Percentiles rank a stretch among this genome's conserved stretches.
phyloP scores from a whole-genome alignment of 2,113 vertebrate genomes.

The Psittacula cyanocephala region DNA sequence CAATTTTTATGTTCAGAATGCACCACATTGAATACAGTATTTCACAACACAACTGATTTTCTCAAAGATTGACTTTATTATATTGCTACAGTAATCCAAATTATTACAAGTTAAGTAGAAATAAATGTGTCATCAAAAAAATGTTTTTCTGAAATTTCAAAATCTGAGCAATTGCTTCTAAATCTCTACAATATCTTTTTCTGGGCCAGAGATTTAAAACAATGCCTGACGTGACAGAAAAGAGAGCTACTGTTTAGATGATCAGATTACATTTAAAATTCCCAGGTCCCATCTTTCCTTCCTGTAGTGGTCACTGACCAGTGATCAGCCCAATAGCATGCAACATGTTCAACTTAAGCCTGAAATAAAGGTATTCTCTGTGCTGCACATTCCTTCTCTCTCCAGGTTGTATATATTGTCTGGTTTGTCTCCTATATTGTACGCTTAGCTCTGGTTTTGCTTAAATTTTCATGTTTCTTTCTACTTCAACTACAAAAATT shows the following conservation, averaged over 20 bases:
- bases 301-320: not conserved
- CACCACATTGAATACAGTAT: not conserved
- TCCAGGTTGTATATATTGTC: not conserved
- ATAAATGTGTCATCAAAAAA: not conserved
- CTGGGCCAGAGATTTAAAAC: not conserved
- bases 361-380: not conserved
- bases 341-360: not conserved
- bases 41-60: slow-evolving; percentile 26
- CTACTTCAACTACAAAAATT: not conserved
- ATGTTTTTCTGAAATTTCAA: not conserved
- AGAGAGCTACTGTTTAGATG: not conserved
- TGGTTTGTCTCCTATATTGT: not conserved
- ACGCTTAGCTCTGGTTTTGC: not conserved
- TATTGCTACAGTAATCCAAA: slow-evolving; percentile 12
- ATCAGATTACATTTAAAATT: not conserved
- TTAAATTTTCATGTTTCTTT: not conserved
- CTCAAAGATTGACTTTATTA: slow-evolving; percentile 20
- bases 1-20: slow-evolving; percentile 23
- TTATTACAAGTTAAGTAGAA: slow-evolving; percentile 31
- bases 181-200: not conserved
- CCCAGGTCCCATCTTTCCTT: not conserved
- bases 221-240: not conserved
- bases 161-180: not conserved
- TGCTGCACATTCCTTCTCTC: not conserved
- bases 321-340: not conserved